Evolutionary conservation across 2,888 invertebrate genomes (phyloP).

Genomic region (Drosophila eohydei): DNA sequence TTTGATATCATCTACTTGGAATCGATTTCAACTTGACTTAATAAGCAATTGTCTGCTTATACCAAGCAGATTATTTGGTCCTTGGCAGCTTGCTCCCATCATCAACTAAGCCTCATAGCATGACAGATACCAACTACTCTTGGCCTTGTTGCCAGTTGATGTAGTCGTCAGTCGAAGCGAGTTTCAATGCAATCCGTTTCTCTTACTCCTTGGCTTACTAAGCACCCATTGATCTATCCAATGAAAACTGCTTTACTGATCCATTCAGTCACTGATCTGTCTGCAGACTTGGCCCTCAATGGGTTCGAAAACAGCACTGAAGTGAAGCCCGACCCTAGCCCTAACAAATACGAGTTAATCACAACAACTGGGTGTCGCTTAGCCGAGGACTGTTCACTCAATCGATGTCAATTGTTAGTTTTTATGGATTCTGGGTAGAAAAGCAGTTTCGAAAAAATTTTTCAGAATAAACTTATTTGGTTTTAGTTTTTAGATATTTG

Average conservation of each 20-base stretch:
- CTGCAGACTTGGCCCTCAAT: neutral
- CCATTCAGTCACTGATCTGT: no score
- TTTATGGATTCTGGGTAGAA: slow-evolving; percentile 14
- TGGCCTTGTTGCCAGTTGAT: no score
- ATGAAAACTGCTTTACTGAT: no score
- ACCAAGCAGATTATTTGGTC: neutral
- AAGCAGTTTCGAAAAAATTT: slow-evolving; percentile 17
- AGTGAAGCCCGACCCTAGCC: neutral
- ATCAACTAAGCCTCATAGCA: no score
- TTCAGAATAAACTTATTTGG: slow-evolving; percentile 24
- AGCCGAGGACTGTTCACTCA: neutral
- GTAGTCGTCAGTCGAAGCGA: no score
- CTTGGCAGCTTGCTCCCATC: no score
- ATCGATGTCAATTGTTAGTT: neutral
- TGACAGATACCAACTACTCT: no score
- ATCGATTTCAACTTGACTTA: neutral
- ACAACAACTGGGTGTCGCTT: neutral
- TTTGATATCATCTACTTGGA: neutral
- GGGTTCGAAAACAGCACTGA: neutral
- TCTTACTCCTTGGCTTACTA: no score
- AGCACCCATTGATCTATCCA: no score
- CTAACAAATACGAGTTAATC: neutral
- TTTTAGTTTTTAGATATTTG: slow-evolving; percentile 29
- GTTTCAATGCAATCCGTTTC: no score
- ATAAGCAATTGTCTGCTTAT: neutral